Evolutionary conservation across 2,113 vertebrate species (phyloP).

Genomic region (Hydrolagus affinis): DNA sequence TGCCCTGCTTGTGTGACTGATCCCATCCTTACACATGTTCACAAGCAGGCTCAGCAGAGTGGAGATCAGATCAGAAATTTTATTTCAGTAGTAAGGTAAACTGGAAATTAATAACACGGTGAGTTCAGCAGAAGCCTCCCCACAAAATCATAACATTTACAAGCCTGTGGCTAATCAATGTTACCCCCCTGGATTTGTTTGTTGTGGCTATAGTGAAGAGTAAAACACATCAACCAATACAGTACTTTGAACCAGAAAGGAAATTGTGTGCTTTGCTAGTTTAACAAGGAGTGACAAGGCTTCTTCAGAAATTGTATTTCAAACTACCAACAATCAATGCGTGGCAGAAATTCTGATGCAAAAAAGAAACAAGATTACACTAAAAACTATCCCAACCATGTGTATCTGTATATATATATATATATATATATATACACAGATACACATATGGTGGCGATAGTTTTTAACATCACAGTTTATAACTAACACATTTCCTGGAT

Average conservation of each 20-base stretch:
- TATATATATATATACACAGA: neutral
- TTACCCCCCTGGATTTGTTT: neutral
- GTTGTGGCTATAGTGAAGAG: neutral
- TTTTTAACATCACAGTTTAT: neutral
- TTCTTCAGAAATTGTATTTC: conserved; percentile 2
- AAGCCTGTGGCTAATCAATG: neutral
- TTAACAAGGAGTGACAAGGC: neutral
- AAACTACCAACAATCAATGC: neutral
- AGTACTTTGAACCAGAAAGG: neutral
- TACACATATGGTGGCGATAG: neutral
- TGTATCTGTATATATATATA: too few relatives aligned
- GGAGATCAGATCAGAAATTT: too few relatives aligned
- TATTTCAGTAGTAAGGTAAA: neutral
- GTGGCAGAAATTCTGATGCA: neutral
- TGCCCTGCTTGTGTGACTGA: too few relatives aligned
- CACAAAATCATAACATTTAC: neutral
- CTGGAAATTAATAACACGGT: neutral
- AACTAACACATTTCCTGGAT: too few relatives aligned
- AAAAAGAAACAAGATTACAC: too few relatives aligned
- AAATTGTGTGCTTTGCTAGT: neutral
- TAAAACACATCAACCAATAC: neutral
- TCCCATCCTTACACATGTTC: too few relatives aligned
- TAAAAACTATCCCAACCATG: too few relatives aligned
- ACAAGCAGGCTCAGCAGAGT: too few relatives aligned
- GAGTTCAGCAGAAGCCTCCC: neutral